Evolutionary conservation across 2,797 vertebrate species (phyloP).

Genomic region (Enteromius paludinosus): DNA sequence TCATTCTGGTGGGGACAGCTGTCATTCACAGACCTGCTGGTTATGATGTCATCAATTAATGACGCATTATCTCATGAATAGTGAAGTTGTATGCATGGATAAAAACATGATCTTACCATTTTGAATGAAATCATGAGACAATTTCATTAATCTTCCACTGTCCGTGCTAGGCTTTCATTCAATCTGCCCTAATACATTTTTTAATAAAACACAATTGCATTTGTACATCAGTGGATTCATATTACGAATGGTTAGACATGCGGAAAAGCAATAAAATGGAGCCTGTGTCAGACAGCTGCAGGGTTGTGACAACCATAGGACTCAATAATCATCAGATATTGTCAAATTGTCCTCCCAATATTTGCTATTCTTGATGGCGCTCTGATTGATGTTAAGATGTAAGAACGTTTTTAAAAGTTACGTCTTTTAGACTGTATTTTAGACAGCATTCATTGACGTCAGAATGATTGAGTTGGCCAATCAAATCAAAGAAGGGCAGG

Average conservation of each 20-base stretch:
- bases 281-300: background rate
- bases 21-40: background rate
- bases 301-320: background rate
- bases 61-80: background rate
- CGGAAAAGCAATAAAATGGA: background rate
- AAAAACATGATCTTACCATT: background rate
- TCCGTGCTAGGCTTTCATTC: background rate
- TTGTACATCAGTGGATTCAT: background rate
- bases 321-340: background rate
- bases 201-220: constrained; percentile 6
- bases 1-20: background rate
- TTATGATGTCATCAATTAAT: constrained; percentile 1
- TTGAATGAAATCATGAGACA: background rate
- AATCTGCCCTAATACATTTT: background rate
- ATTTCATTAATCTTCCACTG: background rate
- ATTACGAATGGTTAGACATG: background rate
- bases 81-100: background rate
- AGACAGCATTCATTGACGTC: background rate
- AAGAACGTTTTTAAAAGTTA: background rate
- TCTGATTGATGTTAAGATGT: background rate
- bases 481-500: background rate
- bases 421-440: background rate
- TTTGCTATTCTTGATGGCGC: background rate
- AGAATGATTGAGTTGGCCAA: background rate
- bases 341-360: background rate